phyloP scores from a whole-genome alignment of 2,888 invertebrate species.

The Cataglyphis albicans region DNA sequence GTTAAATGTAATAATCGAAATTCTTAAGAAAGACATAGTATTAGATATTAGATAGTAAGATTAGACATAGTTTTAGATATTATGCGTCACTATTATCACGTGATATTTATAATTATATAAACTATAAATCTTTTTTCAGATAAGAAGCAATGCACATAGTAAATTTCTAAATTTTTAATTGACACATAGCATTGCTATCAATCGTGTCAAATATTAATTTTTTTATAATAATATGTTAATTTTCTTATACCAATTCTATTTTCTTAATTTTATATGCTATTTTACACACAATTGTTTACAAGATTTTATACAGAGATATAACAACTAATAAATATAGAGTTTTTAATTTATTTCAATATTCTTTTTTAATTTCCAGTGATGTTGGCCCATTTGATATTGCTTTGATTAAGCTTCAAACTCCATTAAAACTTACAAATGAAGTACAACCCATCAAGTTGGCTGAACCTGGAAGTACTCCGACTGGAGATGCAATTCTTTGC shows the following conservation, averaged over 20 bases:
- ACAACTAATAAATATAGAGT: background rate
- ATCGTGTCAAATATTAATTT: background rate
- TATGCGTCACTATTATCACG: background rate
- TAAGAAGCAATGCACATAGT: background rate
- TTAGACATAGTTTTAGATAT: background rate
- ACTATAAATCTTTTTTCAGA: background rate
- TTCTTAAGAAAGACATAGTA: background rate
- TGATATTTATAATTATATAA: background rate
- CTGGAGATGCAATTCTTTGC: constrained; percentile 82
- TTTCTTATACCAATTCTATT: no score
- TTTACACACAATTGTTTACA: background rate
- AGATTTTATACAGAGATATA: background rate
- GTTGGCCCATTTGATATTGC: constrained; percentile 80
- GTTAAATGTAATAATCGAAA: background rate
- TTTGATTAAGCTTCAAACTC: constrained; percentile 74
- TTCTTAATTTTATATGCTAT: background rate
- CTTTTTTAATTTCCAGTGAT: constrained; percentile 64
- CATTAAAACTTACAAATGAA: constrained; percentile 78
- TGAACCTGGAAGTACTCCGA: constrained; percentile 68
- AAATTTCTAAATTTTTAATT: background rate
- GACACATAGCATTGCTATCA: background rate
- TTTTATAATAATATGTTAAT: no score
- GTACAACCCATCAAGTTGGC: constrained; percentile 85
- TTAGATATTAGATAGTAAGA: background rate
- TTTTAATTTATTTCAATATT: constrained; percentile 71